These are phyloP conservation scores for Plagodis pulveraria DNA, from an alignment of 2,888 invertebrate species.

Conservation along the genomic window DNA sequence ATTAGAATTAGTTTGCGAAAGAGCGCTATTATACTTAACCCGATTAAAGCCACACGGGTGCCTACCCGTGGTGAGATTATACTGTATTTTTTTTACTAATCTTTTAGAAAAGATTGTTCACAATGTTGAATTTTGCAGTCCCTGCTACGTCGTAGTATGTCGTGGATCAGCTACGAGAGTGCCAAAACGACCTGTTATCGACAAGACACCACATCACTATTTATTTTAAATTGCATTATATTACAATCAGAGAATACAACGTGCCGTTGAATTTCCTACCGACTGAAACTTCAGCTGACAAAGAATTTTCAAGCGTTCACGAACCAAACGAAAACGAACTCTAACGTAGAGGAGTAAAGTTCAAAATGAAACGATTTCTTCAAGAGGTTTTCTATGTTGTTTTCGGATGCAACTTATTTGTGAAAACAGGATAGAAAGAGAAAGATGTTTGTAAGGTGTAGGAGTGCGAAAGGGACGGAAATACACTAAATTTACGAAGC, in stretches of 20 bases:
- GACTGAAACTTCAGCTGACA: constrained; percentile 71
- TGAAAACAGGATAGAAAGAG: constrained; percentile 77
- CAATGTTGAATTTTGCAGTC: too few species aligned
- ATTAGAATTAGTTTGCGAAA: too few species aligned
- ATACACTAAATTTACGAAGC: constrained; percentile 83
- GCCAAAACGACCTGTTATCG: constrained; percentile 25
- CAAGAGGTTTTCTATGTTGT: constrained; percentile 77
- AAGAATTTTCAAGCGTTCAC: constrained; percentile 57
- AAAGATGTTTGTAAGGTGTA: constrained; percentile 43
- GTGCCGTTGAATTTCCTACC: constrained; percentile 69
- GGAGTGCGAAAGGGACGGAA: constrained; percentile 57
- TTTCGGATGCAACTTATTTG: constrained; percentile 84
- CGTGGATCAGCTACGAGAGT: neutral
- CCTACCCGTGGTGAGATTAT: too few species aligned
- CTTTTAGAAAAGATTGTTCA: too few species aligned
- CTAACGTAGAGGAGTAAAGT: constrained; percentile 42
- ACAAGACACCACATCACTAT: constrained; percentile 56
- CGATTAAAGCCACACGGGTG: too few species aligned
- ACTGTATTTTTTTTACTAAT: too few species aligned
- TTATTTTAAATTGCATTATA: constrained; percentile 80
- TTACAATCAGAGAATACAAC: constrained; percentile 80
- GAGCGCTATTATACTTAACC: too few species aligned
- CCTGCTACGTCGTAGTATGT: too few species aligned
- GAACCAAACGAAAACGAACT: constrained; percentile 44
- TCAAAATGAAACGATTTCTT: constrained; percentile 44